Evolutionary conservation across 2,113 vertebrate species (phyloP).

Genomic region (Hirundichthys speculiger): DNA sequence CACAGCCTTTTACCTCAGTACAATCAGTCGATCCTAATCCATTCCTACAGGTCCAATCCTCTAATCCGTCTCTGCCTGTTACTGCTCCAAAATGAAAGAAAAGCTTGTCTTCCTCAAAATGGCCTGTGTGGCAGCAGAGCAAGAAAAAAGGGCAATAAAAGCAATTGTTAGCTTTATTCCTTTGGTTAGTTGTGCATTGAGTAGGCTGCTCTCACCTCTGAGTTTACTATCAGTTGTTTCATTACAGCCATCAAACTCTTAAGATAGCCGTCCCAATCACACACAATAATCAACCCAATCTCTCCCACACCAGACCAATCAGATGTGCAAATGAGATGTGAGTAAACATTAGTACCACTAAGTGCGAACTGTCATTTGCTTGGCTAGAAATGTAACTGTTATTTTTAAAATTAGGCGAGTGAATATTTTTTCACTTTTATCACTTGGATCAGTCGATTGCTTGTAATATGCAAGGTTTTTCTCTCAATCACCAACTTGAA

Average conservation of each 20-base stretch:
- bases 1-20: slow-evolving; percentile 8
- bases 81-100: neutral
- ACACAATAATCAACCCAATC: neutral
- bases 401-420: too few relatives aligned
- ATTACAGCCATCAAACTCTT: slow-evolving; percentile 9
- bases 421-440: too few relatives aligned
- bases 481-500: too few relatives aligned
- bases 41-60: slow-evolving; percentile 12
- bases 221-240: slow-evolving; percentile 18
- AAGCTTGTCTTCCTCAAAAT: slow-evolving; percentile 2
- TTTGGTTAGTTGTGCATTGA: slow-evolving; percentile 11
- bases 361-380: neutral
- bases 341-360: neutral
- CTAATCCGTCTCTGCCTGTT: neutral
- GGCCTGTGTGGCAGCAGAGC: neutral
- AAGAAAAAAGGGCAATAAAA: slow-evolving; percentile 12
- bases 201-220: slow-evolving; percentile 12
- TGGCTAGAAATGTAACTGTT: neutral
- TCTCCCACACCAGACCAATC: neutral
- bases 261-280: neutral
- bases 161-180: slow-evolving; percentile 3
- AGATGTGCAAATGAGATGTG: neutral
- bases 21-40: slow-evolving; percentile 17
- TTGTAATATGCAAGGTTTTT: neutral
- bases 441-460: too few relatives aligned